Evolutionary conservation across 2,888 invertebrate genomes (phyloP).

Genomic region (Ophion obscuratus): DNA sequence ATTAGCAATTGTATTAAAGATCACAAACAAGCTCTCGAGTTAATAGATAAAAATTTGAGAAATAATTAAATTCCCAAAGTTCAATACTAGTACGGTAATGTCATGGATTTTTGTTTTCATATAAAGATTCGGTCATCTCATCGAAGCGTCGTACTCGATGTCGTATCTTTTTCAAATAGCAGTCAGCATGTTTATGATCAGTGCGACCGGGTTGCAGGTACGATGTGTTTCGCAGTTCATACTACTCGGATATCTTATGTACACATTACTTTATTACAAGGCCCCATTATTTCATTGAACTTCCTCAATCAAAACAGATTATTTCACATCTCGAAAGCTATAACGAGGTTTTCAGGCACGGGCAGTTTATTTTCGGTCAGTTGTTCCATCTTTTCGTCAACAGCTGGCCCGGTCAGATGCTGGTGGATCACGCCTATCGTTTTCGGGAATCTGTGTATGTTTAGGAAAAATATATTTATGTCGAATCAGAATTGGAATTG

Average conservation of each 20-base stretch:
- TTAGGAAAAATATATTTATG: neutral
- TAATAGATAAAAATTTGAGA: constrained; percentile 7
- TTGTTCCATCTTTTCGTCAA: constrained; percentile 64
- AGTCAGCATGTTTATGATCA: constrained; percentile 60
- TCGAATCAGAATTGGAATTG: neutral
- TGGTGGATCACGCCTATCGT: constrained; percentile 60
- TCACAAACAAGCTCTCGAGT: constrained; percentile 44
- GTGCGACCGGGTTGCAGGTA: constrained; percentile 64
- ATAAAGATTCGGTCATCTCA: constrained; percentile 55
- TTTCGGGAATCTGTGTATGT: constrained; percentile 60
- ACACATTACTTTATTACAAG: neutral
- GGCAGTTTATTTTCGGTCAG: constrained; percentile 56
- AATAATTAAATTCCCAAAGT: constrained; percentile 3
- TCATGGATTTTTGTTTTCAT: neutral
- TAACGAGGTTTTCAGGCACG: constrained; percentile 50
- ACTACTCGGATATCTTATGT: too few relatives aligned
- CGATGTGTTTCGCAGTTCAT: neutral
- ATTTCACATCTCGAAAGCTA: constrained; percentile 57
- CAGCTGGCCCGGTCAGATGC: constrained; percentile 65
- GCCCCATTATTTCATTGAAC: neutral
- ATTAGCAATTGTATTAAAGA: constrained; percentile 46
- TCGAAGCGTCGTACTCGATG: constrained; percentile 56
- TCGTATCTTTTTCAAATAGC: constrained; percentile 54
- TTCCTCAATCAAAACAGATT: constrained; percentile 25
- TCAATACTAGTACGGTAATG: neutral